Percentiles rank a stretch among this genome's conserved stretches.
Conservation (phyloP, 2,113 vertebrate genomes). For the Pterocles orientalis region DNA sequence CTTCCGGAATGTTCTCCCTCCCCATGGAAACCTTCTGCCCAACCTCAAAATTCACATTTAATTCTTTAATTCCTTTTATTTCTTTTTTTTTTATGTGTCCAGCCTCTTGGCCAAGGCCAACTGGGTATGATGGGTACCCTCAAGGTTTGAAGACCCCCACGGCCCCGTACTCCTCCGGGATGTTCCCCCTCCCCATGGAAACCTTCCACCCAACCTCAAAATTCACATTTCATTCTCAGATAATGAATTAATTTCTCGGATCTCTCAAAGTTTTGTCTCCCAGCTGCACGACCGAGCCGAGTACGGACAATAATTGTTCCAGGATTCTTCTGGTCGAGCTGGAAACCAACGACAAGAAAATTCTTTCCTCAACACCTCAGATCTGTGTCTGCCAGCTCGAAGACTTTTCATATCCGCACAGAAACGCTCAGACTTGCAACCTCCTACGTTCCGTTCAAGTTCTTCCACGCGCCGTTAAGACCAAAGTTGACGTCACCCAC, state of each 20-base stretch:
- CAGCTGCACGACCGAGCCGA: accelerated
- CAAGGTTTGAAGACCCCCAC: background rate
- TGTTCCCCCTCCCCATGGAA: background rate
- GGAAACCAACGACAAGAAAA: background rate
- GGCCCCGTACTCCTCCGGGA: too few species aligned
- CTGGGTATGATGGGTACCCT: background rate
- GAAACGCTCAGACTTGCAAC: accelerated
- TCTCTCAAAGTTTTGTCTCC: accelerated
- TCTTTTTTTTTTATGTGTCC: too few species aligned
- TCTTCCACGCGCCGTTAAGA: accelerated
- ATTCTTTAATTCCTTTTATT: too few species aligned
- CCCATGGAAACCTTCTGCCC: too few species aligned
- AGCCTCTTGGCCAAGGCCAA: background rate
- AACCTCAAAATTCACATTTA: too few species aligned
- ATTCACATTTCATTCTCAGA: background rate
- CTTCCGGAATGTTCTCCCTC: too few species aligned
- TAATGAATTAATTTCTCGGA: too few species aligned
- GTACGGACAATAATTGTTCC: background rate
- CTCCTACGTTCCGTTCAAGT: too few species aligned
- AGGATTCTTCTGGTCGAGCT: background rate
- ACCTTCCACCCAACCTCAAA: background rate
- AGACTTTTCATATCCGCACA: accelerated
- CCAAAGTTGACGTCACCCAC: accelerated
- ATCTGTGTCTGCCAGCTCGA: accelerated
- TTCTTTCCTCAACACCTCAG: background rate